A percentile compares a stretch with the other conserved stretches of the same genome.
phyloP scores from a whole-genome alignment of 2,113 vertebrate species.

The Recurvirostra avosetta region DNA sequence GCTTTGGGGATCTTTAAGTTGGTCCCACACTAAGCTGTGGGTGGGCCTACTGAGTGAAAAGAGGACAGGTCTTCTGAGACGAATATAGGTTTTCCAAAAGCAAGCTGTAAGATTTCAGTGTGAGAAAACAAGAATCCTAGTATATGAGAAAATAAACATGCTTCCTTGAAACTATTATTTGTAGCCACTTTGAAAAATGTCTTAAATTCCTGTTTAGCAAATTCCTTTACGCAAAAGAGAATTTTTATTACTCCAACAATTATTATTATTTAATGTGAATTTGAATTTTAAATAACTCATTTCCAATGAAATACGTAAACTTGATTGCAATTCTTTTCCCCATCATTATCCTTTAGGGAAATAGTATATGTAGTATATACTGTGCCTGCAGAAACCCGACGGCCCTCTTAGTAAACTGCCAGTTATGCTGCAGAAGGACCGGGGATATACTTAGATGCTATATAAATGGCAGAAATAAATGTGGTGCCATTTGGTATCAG shows the following conservation, averaged over 20 bases:
- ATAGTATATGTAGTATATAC: too few relatives aligned
- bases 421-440: not conserved
- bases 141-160: not conserved
- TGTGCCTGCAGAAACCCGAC: not conserved
- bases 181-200: not conserved
- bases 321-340: not conserved
- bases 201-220: not conserved
- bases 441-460: not conserved
- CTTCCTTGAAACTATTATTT: not conserved
- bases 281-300: not conserved
- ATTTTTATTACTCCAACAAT: not conserved
- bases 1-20: not conserved
- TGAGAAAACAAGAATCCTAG: not conserved
- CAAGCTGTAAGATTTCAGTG: not conserved
- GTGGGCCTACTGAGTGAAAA: not conserved
- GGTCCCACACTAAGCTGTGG: not conserved
- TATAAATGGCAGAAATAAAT: not conserved
- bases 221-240: not conserved
- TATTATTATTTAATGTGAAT: not conserved
- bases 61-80: not conserved
- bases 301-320: not conserved
- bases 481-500: not conserved
- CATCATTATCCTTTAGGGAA: not conserved
- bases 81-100: not conserved
- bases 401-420: not conserved